Evolutionary conservation across 1,140 invertebrate species (phyloP), one percentile per base, ranked within the genome.

Genomic region (Oreohelix idahoensis): DNA sequence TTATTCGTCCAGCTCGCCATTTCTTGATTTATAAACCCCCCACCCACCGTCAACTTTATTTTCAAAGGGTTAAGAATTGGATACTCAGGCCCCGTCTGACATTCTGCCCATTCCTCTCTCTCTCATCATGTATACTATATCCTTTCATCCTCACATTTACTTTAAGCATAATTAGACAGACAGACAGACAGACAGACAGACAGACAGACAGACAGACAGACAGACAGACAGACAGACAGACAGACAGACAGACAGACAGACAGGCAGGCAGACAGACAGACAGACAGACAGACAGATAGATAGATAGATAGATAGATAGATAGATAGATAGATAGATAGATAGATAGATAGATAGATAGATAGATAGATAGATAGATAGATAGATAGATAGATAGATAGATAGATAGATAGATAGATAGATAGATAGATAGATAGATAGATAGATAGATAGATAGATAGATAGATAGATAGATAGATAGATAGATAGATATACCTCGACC

Each of bases 321-420:
- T 15, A 36, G 69, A 36, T 35, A 39, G 32, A 36, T 35, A 71
- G 69, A n/a, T 39, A 71, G 15, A 36, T 35, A 71, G 69, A 36
- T 71, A 71, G 35, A 36, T 39, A 71, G 69, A 36, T 35, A 71
- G 69, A 71, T 15, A 71, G 69, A 36, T 15, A 71, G 69, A 36
- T n/a, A 71, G 69, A 36, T 36, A 71, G 69, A 17, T 15, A 71
- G 69, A 39, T 39, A 71, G 38, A 71, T 35, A 71, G 69, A 71
- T 71, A 71, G 69, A 71, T 39, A 71, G 69, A 71, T 35, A 71
- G 69, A 71, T 35, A 71, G 69, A 71, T 35, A 71, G 69, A 71
- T 39, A 71, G 69, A 71, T 71, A 71, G 69, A 36, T 71, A 71
- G 69, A 71, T 71, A 71, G 69, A 71, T 71, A 71, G 69, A 71